Conservation (phyloP, 1,140 invertebrate genomes). For the Drosophila fuyamai region DNA sequence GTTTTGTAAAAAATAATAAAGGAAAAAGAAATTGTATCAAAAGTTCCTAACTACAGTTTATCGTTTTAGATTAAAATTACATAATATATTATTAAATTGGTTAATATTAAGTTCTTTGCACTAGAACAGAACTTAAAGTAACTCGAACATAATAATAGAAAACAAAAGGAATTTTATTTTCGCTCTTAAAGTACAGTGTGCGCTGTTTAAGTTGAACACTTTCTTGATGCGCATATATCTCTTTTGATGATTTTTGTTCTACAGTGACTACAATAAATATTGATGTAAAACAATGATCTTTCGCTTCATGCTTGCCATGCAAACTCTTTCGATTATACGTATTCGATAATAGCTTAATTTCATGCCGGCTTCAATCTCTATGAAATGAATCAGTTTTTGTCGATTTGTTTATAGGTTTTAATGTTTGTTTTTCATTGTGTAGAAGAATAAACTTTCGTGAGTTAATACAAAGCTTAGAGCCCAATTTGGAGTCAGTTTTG, state of each 20-base stretch:
- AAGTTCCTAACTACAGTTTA: constrained; percentile 29
- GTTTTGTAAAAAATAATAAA: constrained; percentile 18
- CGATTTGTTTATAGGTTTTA: constrained; percentile 6
- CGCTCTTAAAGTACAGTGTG: constrained; percentile 57
- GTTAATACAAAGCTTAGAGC: constrained; percentile 16
- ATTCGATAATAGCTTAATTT: constrained; percentile 46
- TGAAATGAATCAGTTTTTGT: constrained; percentile 25
- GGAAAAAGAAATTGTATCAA: constrained; percentile 34
- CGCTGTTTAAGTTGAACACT: constrained; percentile 40
- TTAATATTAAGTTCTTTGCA: constrained; percentile 4
- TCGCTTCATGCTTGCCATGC: constrained; percentile 37
- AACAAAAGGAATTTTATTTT: constrained; percentile 26
- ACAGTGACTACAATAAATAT: constrained; percentile 38
- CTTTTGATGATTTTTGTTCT: constrained; percentile 38
- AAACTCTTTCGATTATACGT: constrained; percentile 24
- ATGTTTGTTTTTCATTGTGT: constrained; percentile 13
- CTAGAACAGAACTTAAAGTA: neutral
- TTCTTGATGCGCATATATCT: constrained; percentile 22
- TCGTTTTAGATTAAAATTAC: constrained; percentile 8
- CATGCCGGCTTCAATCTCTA: constrained; percentile 35
- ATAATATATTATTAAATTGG: constrained; percentile 12
- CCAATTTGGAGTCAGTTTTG: constrained; percentile 25
- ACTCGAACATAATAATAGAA: constrained; percentile 3
- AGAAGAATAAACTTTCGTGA: constrained; percentile 13
- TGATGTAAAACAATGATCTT: constrained; percentile 11